Percentiles rank a stretch among this genome's conserved stretches.
Conservation (phyloP, 2,113 vertebrate genomes). For the Willisornis vidua region DNA sequence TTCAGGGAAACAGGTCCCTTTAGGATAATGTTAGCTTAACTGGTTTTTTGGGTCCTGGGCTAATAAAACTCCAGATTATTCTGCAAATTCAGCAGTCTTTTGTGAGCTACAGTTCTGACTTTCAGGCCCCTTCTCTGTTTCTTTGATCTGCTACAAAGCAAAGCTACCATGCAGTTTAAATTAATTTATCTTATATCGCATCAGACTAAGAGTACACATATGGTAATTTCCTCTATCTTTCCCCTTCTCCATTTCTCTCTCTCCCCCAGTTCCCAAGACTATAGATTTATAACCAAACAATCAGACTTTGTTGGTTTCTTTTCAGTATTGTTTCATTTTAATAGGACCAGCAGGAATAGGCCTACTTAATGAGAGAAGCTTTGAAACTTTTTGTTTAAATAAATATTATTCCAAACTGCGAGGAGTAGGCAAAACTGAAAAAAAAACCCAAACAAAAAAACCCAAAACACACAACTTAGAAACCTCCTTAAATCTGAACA, state of each 20-base stretch:
- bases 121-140: not conserved
- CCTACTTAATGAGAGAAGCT: conserved; percentile 19
- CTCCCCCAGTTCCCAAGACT: not conserved
- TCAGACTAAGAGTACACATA: not conserved
- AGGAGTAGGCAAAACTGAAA: not conserved
- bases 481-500: not conserved
- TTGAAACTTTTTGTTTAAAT: not conserved
- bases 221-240: not conserved
- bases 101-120: not conserved
- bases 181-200: not conserved
- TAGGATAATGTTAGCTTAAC: not conserved
- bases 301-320: not conserved
- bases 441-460: not conserved
- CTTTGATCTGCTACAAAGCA: conserved; percentile 16
- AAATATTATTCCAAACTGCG: not conserved
- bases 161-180: not conserved
- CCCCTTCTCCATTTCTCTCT: not conserved
- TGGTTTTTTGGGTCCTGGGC: not conserved
- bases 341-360: conserved; percentile 12
- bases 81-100: not conserved
- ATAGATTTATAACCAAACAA: not conserved
- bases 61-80: not conserved
- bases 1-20: not conserved
- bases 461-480: not conserved
- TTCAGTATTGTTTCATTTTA: conserved; percentile 3